Base-by-base conservation (phyloP, 92 coral and sea anemone species). In the Isaurus tuberculatus region DNA sequence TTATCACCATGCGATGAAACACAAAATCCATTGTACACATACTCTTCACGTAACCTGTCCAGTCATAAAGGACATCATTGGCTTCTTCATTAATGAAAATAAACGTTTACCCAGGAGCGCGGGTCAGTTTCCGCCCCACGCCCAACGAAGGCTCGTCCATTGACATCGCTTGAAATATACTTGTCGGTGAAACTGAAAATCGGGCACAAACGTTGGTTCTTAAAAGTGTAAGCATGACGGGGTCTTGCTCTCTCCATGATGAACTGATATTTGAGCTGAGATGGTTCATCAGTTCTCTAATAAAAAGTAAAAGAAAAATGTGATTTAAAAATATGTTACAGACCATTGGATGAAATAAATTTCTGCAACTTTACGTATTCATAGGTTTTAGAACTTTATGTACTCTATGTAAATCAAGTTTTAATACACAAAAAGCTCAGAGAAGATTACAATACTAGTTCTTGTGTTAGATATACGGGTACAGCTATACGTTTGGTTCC, bases 141-240 rank as follows among this genome's bases (percentile, higher is more conserved):
- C 81, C 81, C 81, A 49, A 75, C 27, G 67, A 55, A 75, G 51
- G 27, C 81, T 19, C 46, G 51, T 33, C 81, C 81, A 37, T 13
- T 25, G 22, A 19, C 67, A 42, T 75, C 34, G 43, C 81, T 75
- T 64, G 31, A 32, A 40, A 75, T 75, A 48, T 55, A 75, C 17
- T 51, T 51, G 7, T n/a, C 42, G 64, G 37, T 37, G 5, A 13
- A 17, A 0, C 29, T 6, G 14, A 15, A 22, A 46, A 29, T 40
- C 5, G 22, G 5, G 5, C 5, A 20, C 13, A 36, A 37, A 43
- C 20, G 30, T 20, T 9, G 57, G 81, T 20, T 75, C 55, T 10
- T 57, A 44, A 75, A 75, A 9, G 42, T 58, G 69, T n/a, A 75
- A 15, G 69, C 51, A n/a, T 32, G 68, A 2, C 48, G 32, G 15